Percentiles rank a stretch among this genome's conserved stretches.
Conservation (phyloP, 2,888 invertebrate species). For the Drosophila tripunctata region DNA sequence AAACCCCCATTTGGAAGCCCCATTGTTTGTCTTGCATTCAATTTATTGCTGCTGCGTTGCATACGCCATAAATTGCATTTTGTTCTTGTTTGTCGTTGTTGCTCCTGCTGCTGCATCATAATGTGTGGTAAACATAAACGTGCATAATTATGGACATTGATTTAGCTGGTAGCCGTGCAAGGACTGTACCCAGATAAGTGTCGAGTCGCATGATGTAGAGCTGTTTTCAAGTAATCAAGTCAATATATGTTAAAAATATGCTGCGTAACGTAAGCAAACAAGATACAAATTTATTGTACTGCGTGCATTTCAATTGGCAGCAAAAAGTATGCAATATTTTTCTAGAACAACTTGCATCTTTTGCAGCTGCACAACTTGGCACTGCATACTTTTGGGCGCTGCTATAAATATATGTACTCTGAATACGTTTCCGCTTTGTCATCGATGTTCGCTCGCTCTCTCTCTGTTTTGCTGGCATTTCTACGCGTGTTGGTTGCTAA, state of each 20-base stretch:
- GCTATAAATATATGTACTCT: constrained; percentile 20
- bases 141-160: constrained; percentile 58
- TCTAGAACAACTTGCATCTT: background rate
- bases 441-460: background rate
- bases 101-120: constrained; percentile 25
- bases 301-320: constrained; percentile 15
- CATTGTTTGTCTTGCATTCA: constrained; percentile 59
- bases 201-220: background rate
- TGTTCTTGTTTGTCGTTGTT: constrained; percentile 19
- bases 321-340: constrained; percentile 35
- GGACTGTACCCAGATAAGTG: background rate
- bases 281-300: background rate
- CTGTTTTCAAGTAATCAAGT: constrained; percentile 1
- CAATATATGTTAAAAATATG: constrained; percentile 1
- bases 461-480: background rate
- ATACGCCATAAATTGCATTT: constrained; percentile 61
- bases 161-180: constrained; percentile 10
- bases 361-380: constrained; percentile 1
- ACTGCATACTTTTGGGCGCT: constrained; percentile 59
- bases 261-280: too few relatives aligned
- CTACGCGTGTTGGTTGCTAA: constrained; percentile 2
- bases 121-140: constrained; percentile 35
- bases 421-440: constrained; percentile 12
- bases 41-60: constrained; percentile 65
- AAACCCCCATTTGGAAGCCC: constrained; percentile 3